A percentile compares a stretch with the other conserved stretches of the same genome.
Evolutionary conservation across 2,888 invertebrate genomes (phyloP).

Genomic region (Cerastis leucographa): DNA sequence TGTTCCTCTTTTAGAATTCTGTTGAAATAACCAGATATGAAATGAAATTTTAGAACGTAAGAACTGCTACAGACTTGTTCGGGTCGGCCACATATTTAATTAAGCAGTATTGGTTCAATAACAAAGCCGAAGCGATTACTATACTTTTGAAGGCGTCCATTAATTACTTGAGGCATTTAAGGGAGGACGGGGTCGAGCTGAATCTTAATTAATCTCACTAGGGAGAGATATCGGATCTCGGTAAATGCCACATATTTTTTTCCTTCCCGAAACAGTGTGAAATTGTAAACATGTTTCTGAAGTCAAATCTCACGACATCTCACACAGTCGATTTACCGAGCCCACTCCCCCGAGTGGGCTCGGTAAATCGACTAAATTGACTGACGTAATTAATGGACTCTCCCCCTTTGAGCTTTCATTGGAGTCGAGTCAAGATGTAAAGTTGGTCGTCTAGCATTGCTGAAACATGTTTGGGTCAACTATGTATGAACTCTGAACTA

Average conservation of each 20-base stretch:
- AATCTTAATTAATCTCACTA: background rate
- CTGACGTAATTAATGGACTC: background rate
- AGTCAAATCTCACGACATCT: no score
- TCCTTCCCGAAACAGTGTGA: no score
- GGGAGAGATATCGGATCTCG: no score
- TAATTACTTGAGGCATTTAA: background rate
- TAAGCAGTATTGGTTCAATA: background rate
- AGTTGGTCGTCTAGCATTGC: background rate
- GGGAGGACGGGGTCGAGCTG: background rate
- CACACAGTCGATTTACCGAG: no score
- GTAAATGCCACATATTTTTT: no score
- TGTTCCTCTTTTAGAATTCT: background rate
- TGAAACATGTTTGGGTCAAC: background rate
- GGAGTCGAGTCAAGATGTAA: background rate
- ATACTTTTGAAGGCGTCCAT: background rate
- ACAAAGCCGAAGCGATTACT: background rate
- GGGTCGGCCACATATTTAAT: background rate
- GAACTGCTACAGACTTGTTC: background rate
- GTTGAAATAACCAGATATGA: background rate
- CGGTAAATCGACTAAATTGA: background rate
- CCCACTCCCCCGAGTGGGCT: no score
- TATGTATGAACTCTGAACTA: background rate
- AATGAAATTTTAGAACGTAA: background rate
- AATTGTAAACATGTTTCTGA: no score
- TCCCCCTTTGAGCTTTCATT: background rate